Evolutionary conservation across 2,797 vertebrate genomes (phyloP), one percentile per base, ranked within the genome.

Genomic region (Cyclopterus lumpus): DNA sequence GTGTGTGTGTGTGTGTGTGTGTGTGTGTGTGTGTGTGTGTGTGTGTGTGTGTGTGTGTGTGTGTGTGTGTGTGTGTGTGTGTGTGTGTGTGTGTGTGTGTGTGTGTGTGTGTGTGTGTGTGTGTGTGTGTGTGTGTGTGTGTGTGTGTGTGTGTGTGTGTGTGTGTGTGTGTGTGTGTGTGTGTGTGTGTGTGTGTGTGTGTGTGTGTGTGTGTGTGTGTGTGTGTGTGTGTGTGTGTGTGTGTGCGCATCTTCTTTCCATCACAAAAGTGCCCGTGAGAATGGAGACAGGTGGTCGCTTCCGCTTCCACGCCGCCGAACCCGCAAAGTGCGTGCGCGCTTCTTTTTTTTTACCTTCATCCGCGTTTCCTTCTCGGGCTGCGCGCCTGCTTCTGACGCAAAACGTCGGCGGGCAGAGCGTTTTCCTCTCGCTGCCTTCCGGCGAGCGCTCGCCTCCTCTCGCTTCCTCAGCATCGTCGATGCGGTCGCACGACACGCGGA

Each of bases 261-360:
- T 57, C 32, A 38, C 16, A 44, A 68, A n/a, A 74, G 49, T 58
- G 53, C 14, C 58, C 3, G n/a, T 28, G 24, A 30, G 5, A 18
- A 12, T 1, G 5, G 34, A 15, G 28, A 44, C 4, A 9, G n/a
- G 0, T 20, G 40, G 15, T 3, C 12, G 3, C 49, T 12, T 57
- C 2, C 3, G 24, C 9, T 48, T 12, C 44, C 51, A 51, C 12
- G 8, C 5, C 22, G 3, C 14, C n/a, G 46, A 30, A 18, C n/a
- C 16, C 9, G 44, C 8, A 6, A 6, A 18, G 54, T n/a, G 65
- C 64, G 55, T 54, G 65, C 32, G 40, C 42, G 58, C n/a, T n/a
- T n/a, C n/a, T n/a, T n/a, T n/a, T n/a, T n/a, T 1, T 73, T 59
- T 91, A 94, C 93, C 94, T 92, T 86, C 77, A 28, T 44, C 44